Conservation (phyloP, 2,888 invertebrate species). For the Pocota personata region DNA sequence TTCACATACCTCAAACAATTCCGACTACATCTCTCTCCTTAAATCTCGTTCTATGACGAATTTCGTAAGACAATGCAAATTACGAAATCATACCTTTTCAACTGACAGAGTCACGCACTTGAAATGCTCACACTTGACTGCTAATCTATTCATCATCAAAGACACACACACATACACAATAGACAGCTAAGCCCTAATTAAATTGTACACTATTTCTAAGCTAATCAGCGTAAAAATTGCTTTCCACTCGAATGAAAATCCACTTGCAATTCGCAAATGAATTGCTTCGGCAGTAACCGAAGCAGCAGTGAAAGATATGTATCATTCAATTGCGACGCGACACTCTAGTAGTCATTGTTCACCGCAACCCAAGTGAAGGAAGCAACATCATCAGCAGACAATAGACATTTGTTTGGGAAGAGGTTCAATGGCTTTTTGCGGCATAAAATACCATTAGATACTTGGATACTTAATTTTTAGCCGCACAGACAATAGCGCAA, state of each 20-base stretch:
- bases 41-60: slow-evolving; percentile 37
- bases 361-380: slow-evolving; percentile 1
- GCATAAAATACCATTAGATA: slow-evolving; percentile 34
- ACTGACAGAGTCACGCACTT: slow-evolving; percentile 20
- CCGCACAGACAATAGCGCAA: slow-evolving; percentile 5
- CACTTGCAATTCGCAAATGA: slow-evolving; percentile 47
- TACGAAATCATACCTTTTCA: slow-evolving; percentile 17
- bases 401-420: slow-evolving; percentile 16
- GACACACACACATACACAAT: neutral
- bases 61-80: slow-evolving; percentile 8
- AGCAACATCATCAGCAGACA: slow-evolving; percentile 2
- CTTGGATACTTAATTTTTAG: neutral
- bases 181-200: slow-evolving; percentile 53
- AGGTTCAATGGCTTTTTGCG: slow-evolving; percentile 57
- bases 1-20: neutral
- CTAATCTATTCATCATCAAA: slow-evolving; percentile 54
- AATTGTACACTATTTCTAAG: slow-evolving; percentile 42
- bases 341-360: slow-evolving; percentile 27
- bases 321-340: slow-evolving; percentile 58
- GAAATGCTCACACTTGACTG: slow-evolving; percentile 57
- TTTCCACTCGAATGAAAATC: slow-evolving; percentile 63
- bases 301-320: slow-evolving; percentile 22
- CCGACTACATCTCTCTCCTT: neutral
- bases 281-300: slow-evolving; percentile 8
- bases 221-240: slow-evolving; percentile 67